Evolutionary conservation across 2,113 vertebrate genomes (phyloP).

Genomic region (Emydocephalus ijimae): DNA sequence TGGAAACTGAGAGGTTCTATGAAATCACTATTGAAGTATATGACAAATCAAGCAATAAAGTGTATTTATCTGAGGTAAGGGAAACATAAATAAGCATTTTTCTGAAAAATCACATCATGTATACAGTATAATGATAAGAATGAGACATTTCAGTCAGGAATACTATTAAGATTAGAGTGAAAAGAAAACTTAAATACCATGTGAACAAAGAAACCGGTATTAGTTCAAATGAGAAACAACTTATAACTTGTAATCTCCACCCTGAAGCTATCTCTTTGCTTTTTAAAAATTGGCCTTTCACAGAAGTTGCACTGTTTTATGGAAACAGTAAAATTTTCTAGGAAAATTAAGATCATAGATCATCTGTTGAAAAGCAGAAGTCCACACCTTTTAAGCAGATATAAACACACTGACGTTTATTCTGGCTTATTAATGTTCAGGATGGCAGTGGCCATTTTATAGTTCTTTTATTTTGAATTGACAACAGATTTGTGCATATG

Average conservation of each 20-base stretch:
- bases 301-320: background rate
- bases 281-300: background rate
- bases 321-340: background rate
- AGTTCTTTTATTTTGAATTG: background rate
- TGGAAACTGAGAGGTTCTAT: constrained; percentile 83
- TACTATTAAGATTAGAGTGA: background rate
- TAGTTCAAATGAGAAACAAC: too few species aligned
- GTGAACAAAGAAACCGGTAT: background rate
- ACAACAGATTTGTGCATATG: background rate
- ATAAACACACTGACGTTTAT: background rate
- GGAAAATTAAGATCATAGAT: background rate
- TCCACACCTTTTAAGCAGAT: background rate
- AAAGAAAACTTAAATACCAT: background rate
- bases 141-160: background rate
- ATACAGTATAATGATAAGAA: background rate
- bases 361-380: background rate
- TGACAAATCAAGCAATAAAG: constrained; percentile 88
- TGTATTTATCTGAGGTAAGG: constrained; percentile 92
- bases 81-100: constrained; percentile 15
- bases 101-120: background rate
- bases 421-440: background rate
- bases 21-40: constrained; percentile 86
- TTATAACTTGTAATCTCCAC: background rate
- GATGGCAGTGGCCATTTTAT: background rate
- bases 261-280: background rate